A percentile compares a stretch with the other conserved stretches of the same genome.
These are phyloP conservation scores for Netelia fuscicornis DNA, from an alignment of 2,888 invertebrate species.

Conservation along the genomic window DNA sequence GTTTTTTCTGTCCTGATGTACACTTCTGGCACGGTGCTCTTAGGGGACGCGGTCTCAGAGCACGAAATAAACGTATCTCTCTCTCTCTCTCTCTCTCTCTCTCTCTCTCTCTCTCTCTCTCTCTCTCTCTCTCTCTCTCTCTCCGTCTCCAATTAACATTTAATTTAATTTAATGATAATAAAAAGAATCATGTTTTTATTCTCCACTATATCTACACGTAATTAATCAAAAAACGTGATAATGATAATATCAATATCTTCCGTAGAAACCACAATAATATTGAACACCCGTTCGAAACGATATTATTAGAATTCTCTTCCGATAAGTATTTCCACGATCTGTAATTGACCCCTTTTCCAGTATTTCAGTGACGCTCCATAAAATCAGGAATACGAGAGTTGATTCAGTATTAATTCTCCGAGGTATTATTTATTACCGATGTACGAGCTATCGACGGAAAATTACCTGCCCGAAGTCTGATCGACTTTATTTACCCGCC, in stretches of 20 bases:
- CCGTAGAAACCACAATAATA: not conserved
- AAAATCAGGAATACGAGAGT: not conserved
- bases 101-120: no score
- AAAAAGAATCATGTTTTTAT: no score
- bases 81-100: no score
- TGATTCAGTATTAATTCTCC: constrained; percentile 24
- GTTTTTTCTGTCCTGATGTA: no score
- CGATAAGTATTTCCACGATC: not conserved
- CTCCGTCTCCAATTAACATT: no score
- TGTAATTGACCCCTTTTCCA: not conserved
- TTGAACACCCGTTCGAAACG: not conserved
- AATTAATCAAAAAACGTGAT: no score
- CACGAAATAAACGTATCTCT: no score
- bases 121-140: no score
- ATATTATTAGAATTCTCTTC: not conserved
- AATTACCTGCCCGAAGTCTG: not conserved
- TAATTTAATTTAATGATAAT: no score
- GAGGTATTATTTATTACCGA: constrained; percentile 42
- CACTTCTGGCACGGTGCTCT: no score
- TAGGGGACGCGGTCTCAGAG: no score
- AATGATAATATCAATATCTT: not conserved
- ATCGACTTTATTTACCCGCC: constrained; percentile 2
- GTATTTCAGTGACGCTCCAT: not conserved
- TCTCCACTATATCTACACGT: no score
- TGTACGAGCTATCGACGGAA: constrained; percentile 16